Evolutionary conservation across 1,140 invertebrate genomes (phyloP).

Genomic region (Idris sp.): DNA sequence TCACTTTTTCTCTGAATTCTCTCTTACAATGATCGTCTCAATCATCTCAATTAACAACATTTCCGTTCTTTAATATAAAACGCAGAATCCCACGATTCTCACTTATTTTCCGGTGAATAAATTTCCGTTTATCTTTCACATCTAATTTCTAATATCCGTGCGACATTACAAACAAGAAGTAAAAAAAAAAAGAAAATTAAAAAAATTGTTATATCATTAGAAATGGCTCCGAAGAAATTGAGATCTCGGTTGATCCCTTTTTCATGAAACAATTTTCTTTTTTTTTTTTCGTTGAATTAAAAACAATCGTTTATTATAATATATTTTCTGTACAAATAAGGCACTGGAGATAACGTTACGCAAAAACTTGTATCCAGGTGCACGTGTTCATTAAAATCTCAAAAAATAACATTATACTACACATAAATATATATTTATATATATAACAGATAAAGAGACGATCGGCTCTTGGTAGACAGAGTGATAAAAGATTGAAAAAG

Average conservation of each 20-base stretch:
- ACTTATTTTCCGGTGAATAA: constrained; percentile 25
- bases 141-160: constrained; percentile 34
- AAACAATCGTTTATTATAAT: constrained; percentile 70
- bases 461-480: constrained; percentile 66
- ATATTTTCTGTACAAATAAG: constrained; percentile 77
- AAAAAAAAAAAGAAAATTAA: constrained; percentile 10
- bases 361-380: constrained; percentile 66
- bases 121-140: constrained; percentile 29
- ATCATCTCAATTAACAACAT: constrained; percentile 29
- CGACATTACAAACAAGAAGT: constrained; percentile 10
- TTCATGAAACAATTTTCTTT: constrained; percentile 57
- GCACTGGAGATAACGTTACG: constrained; percentile 70
- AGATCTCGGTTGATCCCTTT: constrained; percentile 6
- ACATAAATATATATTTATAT: constrained; percentile 71
- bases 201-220: constrained; percentile 19
- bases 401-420: constrained; percentile 73
- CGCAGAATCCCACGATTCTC: constrained; percentile 34
- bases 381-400: constrained; percentile 70
- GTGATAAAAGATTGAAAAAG: constrained; percentile 66
- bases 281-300: too few relatives aligned
- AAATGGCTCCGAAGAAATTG: constrained; percentile 6
- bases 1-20: constrained; percentile 30
- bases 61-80: constrained; percentile 26
- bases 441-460: constrained; percentile 70
- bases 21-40: constrained; percentile 27